A percentile compares a stretch with the other conserved stretches of the same genome.
Evolutionary conservation across 2,113 vertebrate species (phyloP).

Genomic region (Mirounga angustirostris): DNA sequence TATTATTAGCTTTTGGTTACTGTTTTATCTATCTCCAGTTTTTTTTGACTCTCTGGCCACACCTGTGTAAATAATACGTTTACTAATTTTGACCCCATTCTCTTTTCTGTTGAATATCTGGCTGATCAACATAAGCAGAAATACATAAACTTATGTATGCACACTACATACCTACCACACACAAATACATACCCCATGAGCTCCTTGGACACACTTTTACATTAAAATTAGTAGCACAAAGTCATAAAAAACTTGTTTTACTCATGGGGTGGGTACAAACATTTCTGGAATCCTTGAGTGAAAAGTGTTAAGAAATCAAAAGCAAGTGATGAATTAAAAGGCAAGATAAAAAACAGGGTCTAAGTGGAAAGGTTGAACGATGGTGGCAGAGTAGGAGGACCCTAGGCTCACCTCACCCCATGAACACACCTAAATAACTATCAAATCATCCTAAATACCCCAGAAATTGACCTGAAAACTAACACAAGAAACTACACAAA

Average conservation of each 20-base stretch:
- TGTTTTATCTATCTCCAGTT: neutral
- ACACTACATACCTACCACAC: neutral
- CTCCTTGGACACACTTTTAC: neutral
- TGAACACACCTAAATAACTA: neutral
- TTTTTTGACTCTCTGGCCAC: neutral
- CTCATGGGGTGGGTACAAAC: neutral
- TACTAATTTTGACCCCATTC: neutral
- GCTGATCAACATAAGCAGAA: neutral
- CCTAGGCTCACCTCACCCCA: neutral
- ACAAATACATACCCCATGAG: neutral
- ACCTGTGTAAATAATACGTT: neutral
- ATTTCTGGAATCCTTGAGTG: neutral
- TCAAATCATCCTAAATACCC: neutral
- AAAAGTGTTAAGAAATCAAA: neutral
- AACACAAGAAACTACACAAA: neutral
- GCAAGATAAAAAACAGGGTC: neutral
- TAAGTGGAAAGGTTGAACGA: neutral
- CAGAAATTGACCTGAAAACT: neutral
- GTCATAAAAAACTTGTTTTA: neutral
- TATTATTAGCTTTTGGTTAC: neutral
- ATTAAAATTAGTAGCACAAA: neutral
- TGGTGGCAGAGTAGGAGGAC: neutral
- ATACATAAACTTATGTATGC: neutral
- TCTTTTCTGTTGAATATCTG: neutral
- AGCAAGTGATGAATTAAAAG: neutral